Conservation (phyloP, 2,113 vertebrate genomes). For the Eleginops maclovinus region DNA sequence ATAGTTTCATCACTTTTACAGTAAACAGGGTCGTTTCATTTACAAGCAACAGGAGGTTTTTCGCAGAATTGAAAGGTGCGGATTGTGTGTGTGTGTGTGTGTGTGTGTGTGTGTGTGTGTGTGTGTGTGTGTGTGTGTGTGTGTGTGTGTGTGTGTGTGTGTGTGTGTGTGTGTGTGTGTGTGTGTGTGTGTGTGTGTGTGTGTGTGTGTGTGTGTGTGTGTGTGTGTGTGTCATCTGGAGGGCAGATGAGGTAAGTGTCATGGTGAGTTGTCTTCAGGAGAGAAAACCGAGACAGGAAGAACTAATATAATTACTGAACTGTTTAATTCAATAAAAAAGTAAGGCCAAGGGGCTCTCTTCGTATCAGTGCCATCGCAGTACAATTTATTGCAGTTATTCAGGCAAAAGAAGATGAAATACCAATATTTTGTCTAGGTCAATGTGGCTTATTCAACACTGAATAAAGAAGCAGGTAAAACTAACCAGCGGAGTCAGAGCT, state of each 20-base stretch:
- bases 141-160: background rate
- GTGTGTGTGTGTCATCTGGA: conserved; percentile 3
- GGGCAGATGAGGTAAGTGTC: conserved; percentile 2
- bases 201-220: conserved; percentile 8
- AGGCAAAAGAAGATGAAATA: background rate
- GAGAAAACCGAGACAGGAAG: conserved; percentile 26
- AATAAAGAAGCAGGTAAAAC: background rate
- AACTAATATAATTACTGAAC: conserved; percentile 21
- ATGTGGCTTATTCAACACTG: background rate
- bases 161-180: background rate
- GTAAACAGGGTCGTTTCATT: conserved; percentile 27
- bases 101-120: no score
- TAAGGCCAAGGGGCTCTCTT: background rate
- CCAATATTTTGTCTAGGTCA: background rate
- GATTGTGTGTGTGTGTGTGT: no score
- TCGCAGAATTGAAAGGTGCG: background rate
- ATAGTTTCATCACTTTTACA: conserved; percentile 3
- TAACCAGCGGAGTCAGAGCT: background rate
- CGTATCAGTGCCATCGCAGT: background rate
- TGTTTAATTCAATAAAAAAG: background rate
- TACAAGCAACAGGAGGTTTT: background rate
- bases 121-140: background rate
- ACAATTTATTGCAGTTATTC: background rate
- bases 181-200: background rate
- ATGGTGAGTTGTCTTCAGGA: conserved; percentile 9